These are phyloP conservation scores for Pempheris klunzingeri DNA, from an alignment of 2,797 vertebrate species.

Conservation along the genomic window DNA sequence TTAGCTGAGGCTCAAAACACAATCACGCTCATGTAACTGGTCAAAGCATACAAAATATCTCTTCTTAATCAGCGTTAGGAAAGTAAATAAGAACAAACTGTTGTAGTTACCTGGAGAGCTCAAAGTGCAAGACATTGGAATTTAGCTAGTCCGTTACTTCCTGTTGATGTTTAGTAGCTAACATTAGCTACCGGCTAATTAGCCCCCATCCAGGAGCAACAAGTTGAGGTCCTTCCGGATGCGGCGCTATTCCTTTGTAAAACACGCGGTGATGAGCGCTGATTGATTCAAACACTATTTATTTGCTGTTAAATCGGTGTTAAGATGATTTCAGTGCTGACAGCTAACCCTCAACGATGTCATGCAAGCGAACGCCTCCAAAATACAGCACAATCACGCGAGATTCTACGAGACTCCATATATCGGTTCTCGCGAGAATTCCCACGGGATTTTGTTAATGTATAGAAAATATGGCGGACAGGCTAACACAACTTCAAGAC, in stretches of 20 bases:
- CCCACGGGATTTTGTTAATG: neutral
- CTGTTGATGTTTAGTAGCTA: conserved; percentile 76
- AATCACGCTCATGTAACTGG: neutral
- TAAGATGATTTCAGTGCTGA: neutral
- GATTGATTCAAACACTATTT: neutral
- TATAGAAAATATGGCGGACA: conserved; percentile 90
- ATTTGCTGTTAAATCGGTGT: neutral
- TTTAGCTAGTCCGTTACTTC: conserved; percentile 67
- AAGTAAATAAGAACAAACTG: neutral
- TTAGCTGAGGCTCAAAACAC: neutral
- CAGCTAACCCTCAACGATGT: conserved; percentile 9
- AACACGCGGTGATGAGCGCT: neutral
- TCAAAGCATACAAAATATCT: neutral
- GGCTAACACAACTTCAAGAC: conserved; percentile 95
- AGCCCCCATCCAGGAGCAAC: conserved; percentile 28
- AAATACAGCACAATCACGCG: conserved; percentile 32
- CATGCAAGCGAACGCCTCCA: neutral
- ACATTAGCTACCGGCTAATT: conserved; percentile 63
- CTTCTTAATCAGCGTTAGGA: fast-evolving
- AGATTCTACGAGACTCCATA: neutral
- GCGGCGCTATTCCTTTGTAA: neutral
- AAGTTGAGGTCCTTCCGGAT: neutral
- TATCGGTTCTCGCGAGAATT: conserved; percentile 65
- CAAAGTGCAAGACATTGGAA: conserved; percentile 71
- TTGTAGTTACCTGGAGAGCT: conserved; percentile 76